Evolutionary conservation across 2,888 invertebrate species (phyloP), one percentile per base, ranked within the genome.

Genomic region (Andrena trimmerana): DNA sequence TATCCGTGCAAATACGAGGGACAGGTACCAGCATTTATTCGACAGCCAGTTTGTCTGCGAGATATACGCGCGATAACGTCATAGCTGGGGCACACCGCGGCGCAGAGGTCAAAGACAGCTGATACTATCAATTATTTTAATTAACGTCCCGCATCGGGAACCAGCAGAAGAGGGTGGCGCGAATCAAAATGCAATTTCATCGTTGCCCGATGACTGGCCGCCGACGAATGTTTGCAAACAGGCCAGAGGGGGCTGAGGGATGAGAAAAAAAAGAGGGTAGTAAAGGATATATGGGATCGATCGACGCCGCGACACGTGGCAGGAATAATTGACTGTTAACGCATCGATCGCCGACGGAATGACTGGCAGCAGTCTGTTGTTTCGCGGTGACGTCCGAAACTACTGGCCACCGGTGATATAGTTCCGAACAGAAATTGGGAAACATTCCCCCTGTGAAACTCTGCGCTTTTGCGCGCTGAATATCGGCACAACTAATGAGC

Each of bases 311-410:
- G 65, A 71, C 79, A 78, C 79, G 70, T 69, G 79, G 78, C 78
- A 79, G 59, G 79, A 77, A 77, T 80, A 80, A 80, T 80, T 80
- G 80, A 78, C 80, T 78, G 79, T 80, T 80, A 80, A 80, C 80
- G 54, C 71, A 54, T 78, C 80, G 66, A 80, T 80, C 78, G 79
- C 62, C 52, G 59, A n/a, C 66, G 24, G 20, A 48, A 29, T 72
- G 71, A 72, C 52, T 78, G 71, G 54, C 69, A 62, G 67, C 48
- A 71, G 80, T 62, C 50, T 48, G 71, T 67, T 81, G 71, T 78
- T 71, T 67, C 63, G 36, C n/a, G 68, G 42, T 33, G 31, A 24
- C 71, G 52, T n/a, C 42, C 10, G 20, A 65, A 66, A 60, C 65
- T 36, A 31, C n/a, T 57, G 60, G 59, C 52, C 65, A 42, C 50